Percentiles rank a stretch among this genome's conserved stretches.
Evolutionary conservation across 2,113 vertebrate genomes (phyloP).

Genomic region (Neotragus pygmaeus): DNA sequence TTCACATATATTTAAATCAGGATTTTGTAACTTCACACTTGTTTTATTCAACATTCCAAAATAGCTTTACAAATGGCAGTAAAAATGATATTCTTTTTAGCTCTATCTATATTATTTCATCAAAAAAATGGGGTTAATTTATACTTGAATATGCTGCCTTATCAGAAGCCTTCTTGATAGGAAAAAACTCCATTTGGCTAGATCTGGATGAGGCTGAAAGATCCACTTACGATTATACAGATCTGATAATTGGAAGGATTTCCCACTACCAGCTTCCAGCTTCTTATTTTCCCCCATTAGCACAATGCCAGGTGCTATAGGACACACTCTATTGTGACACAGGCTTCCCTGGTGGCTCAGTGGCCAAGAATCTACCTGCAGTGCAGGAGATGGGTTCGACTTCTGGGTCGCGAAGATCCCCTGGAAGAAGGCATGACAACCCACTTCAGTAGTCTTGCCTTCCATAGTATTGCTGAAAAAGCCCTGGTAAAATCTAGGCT

Average conservation of each 20-base stretch:
- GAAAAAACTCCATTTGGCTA: not conserved
- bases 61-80: not conserved
- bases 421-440: not conserved
- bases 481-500: not conserved
- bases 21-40: not conserved
- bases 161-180: not conserved
- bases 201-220: not conserved
- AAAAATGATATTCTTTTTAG: not conserved
- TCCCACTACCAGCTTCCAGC: not conserved
- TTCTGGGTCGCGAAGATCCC: not conserved
- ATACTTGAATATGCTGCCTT: not conserved
- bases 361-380: not conserved
- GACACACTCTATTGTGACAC: not conserved
- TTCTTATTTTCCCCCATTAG: not conserved
- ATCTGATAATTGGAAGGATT: not conserved
- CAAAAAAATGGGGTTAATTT: not conserved
- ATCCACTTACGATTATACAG: not conserved
- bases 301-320: not conserved
- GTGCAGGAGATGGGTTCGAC: not conserved
- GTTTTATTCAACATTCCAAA: constrained; percentile 32
- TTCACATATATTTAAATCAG: constrained; percentile 2
- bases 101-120: not conserved
- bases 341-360: not conserved
- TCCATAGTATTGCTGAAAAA: not conserved
- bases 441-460: not conserved